Evolutionary conservation across 1,140 invertebrate species (phyloP), one percentile per base, ranked within the genome.

Genomic region (Lanistes nyassanus): DNA sequence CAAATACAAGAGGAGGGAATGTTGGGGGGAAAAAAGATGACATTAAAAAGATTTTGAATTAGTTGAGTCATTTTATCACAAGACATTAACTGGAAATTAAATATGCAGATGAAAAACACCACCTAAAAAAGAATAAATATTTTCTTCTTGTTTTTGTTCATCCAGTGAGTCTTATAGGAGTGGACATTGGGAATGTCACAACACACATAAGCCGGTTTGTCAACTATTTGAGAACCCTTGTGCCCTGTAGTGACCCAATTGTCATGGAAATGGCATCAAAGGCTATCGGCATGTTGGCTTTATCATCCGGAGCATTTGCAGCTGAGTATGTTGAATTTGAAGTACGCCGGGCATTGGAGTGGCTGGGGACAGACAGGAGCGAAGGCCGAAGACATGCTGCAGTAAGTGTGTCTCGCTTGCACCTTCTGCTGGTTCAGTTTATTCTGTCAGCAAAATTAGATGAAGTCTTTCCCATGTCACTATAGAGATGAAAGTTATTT

Each of bases 311-410:
- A 23, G 96, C 96, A 0, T 96, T 96, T 87, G 94, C 96, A 65
- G 95, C 96, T 0, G 95, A 97, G 83, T 98, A 98, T 89, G 96
- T 98, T 3, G 96, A 98, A 83, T 98, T 97, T 91, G 96, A 98
- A 90, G 96, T 98, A 0, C 97, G 97, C 88, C 91, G 95, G 82
- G 95, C 97, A 11, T 96, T 98, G 85, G 97, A 98, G 87, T 98
- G 95, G 95, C 90, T 98, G 0, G 92, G 93, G 68, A 85, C 82
- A 26, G 96, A 98, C 81, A 91, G 96, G 80, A 93, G 96, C 87
- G 97, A 98, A 90, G 92, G 94, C 0, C 94, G 95, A 86, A 91
- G 96, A 75, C 95, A 97, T 87, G 96, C 96, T 13, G 96, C 96
- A 2, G 97, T 93, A 85, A 90, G 86, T 84, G 7, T 19, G 36